Percentiles rank a stretch among this genome's conserved stretches.
Conservation (phyloP, 2,797 vertebrate species). For the Neosalanx taihuensis region DNA sequence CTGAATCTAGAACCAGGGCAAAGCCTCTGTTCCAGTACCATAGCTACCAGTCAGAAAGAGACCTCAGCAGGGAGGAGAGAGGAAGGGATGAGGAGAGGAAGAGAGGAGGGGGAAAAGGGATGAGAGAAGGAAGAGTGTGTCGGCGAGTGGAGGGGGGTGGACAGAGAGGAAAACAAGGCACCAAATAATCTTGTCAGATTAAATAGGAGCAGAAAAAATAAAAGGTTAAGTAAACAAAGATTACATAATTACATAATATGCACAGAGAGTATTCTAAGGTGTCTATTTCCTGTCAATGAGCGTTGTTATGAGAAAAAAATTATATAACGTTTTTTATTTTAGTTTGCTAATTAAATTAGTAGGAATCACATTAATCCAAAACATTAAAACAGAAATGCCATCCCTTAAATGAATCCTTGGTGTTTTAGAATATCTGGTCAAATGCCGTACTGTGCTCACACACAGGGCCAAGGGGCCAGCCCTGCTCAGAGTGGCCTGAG, state of each 20-base stretch:
- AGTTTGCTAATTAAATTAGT: too few relatives aligned
- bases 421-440: too few relatives aligned
- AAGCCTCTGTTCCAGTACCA: too few relatives aligned
- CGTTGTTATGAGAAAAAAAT: too few relatives aligned
- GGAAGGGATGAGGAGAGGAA: background rate
- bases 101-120: background rate
- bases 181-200: background rate
- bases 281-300: too few relatives aligned
- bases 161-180: background rate
- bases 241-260: background rate
- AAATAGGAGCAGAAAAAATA: background rate
- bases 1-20: too few relatives aligned
- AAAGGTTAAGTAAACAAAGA: background rate
- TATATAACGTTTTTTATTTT: too few relatives aligned
- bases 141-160: background rate
- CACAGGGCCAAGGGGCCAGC: constrained; percentile 5
- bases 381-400: background rate
- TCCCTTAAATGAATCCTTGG: constrained; percentile 10
- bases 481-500: constrained; percentile 1
- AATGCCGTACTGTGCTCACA: background rate
- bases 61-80: background rate
- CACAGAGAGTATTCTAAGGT: too few relatives aligned
- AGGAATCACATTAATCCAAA: too few relatives aligned
- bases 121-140: constrained; percentile 1
- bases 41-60: too few relatives aligned